Conservation (phyloP, 2,797 vertebrate species). For the Alca torda region DNA sequence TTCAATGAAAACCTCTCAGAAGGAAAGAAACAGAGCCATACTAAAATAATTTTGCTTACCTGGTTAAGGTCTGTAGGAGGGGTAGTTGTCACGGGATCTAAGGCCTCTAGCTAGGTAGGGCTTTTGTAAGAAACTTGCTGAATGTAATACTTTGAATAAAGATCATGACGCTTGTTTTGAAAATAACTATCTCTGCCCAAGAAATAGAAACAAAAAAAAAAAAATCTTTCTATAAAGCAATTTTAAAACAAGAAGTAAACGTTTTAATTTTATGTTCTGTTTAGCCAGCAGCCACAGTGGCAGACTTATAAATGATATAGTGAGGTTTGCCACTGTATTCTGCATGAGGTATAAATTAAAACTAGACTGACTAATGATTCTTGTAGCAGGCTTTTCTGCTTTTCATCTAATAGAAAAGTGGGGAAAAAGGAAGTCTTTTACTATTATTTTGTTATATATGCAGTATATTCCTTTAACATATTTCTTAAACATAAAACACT, state of each 20-base stretch:
- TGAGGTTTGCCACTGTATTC: background rate
- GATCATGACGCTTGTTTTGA: background rate
- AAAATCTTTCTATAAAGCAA: background rate
- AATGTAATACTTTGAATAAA: background rate
- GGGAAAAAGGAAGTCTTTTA: background rate
- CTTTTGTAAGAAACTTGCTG: background rate
- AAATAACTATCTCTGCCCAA: background rate
- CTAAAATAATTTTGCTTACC: background rate
- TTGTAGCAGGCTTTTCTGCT: background rate
- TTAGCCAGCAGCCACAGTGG: background rate
- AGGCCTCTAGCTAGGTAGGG: rapidly evolving
- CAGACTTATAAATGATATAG: background rate
- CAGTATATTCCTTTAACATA: background rate
- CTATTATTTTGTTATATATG: background rate
- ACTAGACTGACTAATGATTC: background rate
- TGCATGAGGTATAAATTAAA: background rate
- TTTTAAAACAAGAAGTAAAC: background rate
- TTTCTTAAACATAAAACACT: background rate
- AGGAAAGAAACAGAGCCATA: background rate
- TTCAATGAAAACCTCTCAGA: background rate
- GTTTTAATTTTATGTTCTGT: constrained; percentile 16
- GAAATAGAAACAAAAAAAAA: background rate
- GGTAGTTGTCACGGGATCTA: background rate
- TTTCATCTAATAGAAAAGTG: background rate
- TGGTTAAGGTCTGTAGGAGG: background rate